phyloP scores from a whole-genome alignment of 2,888 invertebrate species.

The Hydrotaea diabolus region DNA sequence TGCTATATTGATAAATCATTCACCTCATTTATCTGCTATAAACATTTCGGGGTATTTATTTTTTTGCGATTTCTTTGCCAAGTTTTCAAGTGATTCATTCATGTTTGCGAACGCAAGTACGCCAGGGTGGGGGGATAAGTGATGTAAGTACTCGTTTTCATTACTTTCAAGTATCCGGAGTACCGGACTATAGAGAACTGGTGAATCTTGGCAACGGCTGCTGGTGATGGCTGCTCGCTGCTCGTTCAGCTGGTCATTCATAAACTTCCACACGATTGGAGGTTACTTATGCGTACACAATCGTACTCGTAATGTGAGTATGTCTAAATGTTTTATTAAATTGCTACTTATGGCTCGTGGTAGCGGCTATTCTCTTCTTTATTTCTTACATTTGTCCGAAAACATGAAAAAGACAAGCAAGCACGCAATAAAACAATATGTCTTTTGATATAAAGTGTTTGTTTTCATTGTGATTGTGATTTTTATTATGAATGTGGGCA shows the following conservation, averaged over 20 bases:
- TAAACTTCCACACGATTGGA: background rate
- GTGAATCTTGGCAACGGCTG: background rate
- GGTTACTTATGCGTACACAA: background rate
- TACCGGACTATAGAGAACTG: background rate
- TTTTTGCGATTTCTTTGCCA: background rate
- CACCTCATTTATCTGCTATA: slow-evolving; percentile 36
- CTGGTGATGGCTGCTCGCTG: too few species aligned
- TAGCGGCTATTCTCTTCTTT: slow-evolving; percentile 25
- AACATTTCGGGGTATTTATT: slow-evolving; percentile 18
- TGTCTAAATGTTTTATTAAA: slow-evolving; percentile 43
- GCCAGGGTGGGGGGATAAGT: background rate
- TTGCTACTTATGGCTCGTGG: slow-evolving; percentile 66
- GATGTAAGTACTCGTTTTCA: slow-evolving; percentile 18
- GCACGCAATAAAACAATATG: slow-evolving; percentile 53
- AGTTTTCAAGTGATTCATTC: slow-evolving; percentile 8
- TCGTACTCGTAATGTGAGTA: background rate
- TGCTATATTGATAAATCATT: slow-evolving; percentile 49
- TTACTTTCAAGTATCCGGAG: background rate
- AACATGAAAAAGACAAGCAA: background rate
- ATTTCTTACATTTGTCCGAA: slow-evolving; percentile 27
- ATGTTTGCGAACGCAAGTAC: background rate
- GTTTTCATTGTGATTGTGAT: slow-evolving; percentile 11
- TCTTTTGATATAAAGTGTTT: slow-evolving; percentile 32
- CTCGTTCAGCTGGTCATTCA: background rate
- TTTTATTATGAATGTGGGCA: slow-evolving; percentile 51